These are phyloP conservation scores for Linurgus olivaceus DNA, from an alignment of 2,797 vertebrate genomes.

Conservation along the genomic window DNA sequence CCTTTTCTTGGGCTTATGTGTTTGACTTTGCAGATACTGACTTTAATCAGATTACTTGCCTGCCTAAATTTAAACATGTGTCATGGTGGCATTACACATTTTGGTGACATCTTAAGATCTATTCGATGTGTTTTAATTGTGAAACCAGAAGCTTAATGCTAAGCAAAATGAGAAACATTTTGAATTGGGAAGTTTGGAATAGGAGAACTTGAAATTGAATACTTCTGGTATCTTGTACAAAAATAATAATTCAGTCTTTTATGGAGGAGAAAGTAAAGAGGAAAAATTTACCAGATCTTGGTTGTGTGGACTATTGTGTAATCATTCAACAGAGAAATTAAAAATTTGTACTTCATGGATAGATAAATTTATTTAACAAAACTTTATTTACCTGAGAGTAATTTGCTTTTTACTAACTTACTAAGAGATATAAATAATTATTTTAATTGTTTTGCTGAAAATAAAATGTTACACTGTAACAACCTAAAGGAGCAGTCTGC, in stretches of 20 bases:
- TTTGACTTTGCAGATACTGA: neutral
- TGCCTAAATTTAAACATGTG: conserved; percentile 2
- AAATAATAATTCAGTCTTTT: neutral
- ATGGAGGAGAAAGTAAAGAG: neutral
- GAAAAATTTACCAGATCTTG: neutral
- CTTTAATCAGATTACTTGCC: neutral
- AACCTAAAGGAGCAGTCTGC: neutral
- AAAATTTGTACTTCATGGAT: neutral
- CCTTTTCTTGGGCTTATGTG: neutral
- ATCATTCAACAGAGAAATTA: neutral
- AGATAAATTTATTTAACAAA: neutral
- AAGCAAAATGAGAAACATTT: neutral
- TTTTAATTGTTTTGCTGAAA: neutral
- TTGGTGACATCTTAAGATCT: neutral
- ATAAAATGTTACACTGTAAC: neutral
- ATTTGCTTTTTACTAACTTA: neutral
- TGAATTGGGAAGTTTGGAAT: neutral
- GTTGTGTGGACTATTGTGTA: neutral
- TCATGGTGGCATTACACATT: neutral
- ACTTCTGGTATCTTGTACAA: neutral
- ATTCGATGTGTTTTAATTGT: neutral
- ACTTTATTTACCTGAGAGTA: neutral
- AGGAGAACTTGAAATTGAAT: neutral
- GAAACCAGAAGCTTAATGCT: neutral
- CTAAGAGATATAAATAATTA: neutral